Percentiles rank a stretch among this genome's conserved stretches.
phyloP scores from a whole-genome alignment of 2,888 invertebrate species.

The Acanthococcus lagerstroemiae region DNA sequence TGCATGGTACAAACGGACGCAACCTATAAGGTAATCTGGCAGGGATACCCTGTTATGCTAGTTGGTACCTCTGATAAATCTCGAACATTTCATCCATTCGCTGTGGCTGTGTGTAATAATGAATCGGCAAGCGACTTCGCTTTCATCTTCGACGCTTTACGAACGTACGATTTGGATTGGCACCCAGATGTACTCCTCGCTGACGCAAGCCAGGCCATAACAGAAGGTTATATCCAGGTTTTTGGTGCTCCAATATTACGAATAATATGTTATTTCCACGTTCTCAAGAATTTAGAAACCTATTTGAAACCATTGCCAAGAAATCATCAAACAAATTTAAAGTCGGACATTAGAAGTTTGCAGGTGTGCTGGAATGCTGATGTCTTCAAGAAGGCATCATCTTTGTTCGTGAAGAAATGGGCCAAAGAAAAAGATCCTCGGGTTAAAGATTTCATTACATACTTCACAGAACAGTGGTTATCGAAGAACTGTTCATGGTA shows the following conservation, averaged over 20 bases:
- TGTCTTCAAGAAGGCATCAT: background rate
- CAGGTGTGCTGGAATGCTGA: slow-evolving; percentile 2
- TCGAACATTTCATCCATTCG: slow-evolving; percentile 19
- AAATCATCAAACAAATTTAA: background rate
- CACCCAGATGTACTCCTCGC: slow-evolving; percentile 5
- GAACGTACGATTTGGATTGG: slow-evolving; percentile 3
- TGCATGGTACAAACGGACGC: background rate
- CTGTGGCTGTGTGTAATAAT: slow-evolving; percentile 20
- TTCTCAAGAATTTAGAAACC: slow-evolving; percentile 26
- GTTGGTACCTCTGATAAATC: slow-evolving; percentile 19
- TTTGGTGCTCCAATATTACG: slow-evolving; percentile 19
- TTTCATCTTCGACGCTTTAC: background rate
- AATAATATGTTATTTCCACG: slow-evolving; percentile 27
- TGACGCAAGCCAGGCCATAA: slow-evolving; percentile 26
- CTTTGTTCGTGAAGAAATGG: slow-evolving; percentile 2
- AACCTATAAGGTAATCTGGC: slow-evolving; percentile 9
- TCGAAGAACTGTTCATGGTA: background rate
- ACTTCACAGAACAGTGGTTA: background rate
- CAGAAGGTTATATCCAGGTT: slow-evolving; percentile 21
- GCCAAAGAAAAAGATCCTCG: background rate
- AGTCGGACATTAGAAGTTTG: background rate
- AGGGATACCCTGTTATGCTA: slow-evolving; percentile 17
- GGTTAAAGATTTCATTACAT: background rate
- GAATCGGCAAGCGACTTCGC: slow-evolving; percentile 16
- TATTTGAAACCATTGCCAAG: slow-evolving; percentile 16